phyloP scores from a whole-genome alignment of 1,140 invertebrate genomes.

The Lutraria rhynchaena region DNA sequence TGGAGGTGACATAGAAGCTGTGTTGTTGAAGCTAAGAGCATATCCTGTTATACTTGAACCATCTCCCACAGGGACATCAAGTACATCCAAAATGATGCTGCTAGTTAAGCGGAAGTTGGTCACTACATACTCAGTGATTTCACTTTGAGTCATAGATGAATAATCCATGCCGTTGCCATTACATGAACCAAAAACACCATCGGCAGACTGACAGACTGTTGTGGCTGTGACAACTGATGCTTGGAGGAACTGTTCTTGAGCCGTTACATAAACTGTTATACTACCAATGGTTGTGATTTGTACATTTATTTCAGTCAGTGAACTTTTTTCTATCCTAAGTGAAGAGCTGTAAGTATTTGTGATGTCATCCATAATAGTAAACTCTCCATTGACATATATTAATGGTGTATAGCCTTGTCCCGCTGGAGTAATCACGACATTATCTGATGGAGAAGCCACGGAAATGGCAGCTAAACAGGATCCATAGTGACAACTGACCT shows the following conservation, averaged over 20 bases:
- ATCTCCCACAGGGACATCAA: slow-evolving; percentile 2
- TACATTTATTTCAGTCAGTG: slow-evolving; percentile 41
- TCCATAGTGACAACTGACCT: slow-evolving; percentile 55
- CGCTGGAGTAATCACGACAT: slow-evolving; percentile 47
- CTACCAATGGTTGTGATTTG: slow-evolving; percentile 12
- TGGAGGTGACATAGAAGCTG: slow-evolving; percentile 50
- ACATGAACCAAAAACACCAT: slow-evolving; percentile 63
- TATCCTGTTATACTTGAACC: slow-evolving; percentile 48
- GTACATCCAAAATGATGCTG: slow-evolving; percentile 39
- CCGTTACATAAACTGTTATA: slow-evolving; percentile 20
- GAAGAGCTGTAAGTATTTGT: not conserved
- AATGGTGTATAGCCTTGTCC: slow-evolving; percentile 37
- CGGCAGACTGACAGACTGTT: slow-evolving; percentile 37
- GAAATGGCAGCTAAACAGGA: slow-evolving; percentile 59
- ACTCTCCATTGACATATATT: slow-evolving; percentile 52
- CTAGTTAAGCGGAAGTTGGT: slow-evolving; percentile 36
- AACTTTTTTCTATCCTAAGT: slow-evolving; percentile 11
- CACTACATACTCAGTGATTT: slow-evolving; percentile 28
- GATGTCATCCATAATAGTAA: slow-evolving; percentile 4
- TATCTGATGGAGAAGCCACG: slow-evolving; percentile 16
- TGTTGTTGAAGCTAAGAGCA: slow-evolving; percentile 66
- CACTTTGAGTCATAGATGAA: slow-evolving; percentile 16
- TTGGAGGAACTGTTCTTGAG: slow-evolving; percentile 48
- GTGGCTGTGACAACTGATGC: slow-evolving; percentile 16
- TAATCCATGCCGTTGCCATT: slow-evolving; percentile 12